Conservation (phyloP, 30 jellyfish, hydroid and myxozoan genomes). For the Nemopilema nomurai region DNA sequence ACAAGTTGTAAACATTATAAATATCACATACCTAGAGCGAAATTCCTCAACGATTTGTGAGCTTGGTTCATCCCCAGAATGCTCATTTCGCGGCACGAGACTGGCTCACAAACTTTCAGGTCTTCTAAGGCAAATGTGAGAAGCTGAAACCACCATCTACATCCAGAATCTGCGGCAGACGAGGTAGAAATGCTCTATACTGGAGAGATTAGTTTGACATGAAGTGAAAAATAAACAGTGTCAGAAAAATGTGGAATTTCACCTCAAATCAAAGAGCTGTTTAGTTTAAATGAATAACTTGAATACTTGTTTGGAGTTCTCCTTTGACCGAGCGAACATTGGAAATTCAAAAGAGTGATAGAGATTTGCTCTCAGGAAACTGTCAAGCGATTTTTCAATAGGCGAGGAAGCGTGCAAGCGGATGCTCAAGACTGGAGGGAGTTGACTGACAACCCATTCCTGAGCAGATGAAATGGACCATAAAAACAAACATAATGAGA, state of each 20-base stretch:
- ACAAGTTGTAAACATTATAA: background rate
- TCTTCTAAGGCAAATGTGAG: background rate
- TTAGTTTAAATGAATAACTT: background rate
- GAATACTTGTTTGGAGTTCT: background rate
- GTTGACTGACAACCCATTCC: conserved; percentile 1
- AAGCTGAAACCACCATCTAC: background rate
- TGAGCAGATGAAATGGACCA: conserved; percentile 19
- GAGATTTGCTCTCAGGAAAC: background rate
- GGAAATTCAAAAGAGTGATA: background rate
- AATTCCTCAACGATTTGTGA: background rate
- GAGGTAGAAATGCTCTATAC: background rate
- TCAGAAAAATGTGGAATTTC: background rate
- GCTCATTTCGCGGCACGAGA: background rate
- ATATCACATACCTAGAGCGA: background rate
- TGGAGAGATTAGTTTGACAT: background rate
- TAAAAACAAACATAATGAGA: conserved; percentile 26
- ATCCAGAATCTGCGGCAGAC: background rate
- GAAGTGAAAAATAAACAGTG: background rate
- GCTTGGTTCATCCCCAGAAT: background rate
- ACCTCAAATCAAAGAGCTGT: background rate
- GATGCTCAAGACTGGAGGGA: conserved; percentile 8
- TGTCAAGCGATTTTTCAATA: background rate
- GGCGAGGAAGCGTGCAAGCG: conserved; percentile 28
- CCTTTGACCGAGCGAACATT: background rate
- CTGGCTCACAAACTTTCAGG: background rate